A percentile compares a stretch with the other conserved stretches of the same genome.
Conservation (phyloP, 2,113 vertebrate species). For the Brachypteracias leptosomus region DNA sequence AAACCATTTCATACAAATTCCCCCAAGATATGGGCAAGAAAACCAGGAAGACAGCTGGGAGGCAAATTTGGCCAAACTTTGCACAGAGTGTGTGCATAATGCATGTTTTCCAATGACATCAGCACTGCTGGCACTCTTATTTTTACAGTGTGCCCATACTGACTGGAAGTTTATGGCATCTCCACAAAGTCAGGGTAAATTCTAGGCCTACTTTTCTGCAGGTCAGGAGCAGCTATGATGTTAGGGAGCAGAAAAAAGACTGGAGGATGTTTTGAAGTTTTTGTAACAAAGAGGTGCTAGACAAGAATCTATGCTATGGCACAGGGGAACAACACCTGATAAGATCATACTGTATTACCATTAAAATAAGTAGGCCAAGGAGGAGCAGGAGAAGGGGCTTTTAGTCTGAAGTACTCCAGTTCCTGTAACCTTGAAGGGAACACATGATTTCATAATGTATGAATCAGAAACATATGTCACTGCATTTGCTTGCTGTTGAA, state of each 20-base stretch:
- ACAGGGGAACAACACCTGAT: background rate
- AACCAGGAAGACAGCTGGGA: background rate
- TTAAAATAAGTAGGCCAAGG: background rate
- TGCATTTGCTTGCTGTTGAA: background rate
- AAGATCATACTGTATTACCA: background rate
- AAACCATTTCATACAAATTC: background rate
- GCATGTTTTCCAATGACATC: background rate
- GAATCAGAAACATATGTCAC: background rate
- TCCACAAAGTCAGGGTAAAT: background rate
- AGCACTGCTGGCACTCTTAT: background rate
- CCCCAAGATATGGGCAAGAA: background rate
- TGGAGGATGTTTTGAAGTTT: background rate
- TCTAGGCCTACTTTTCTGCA: background rate
- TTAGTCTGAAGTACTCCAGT: background rate
- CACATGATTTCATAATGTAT: accelerated
- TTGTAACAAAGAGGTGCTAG: background rate
- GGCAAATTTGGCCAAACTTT: background rate
- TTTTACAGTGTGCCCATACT: background rate
- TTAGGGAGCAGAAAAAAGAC: background rate
- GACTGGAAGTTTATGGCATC: background rate
- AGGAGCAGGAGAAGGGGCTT: background rate
- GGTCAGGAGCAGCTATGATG: background rate
- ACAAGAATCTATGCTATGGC: background rate
- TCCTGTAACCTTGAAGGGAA: background rate
- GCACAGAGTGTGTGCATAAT: background rate